Evolutionary conservation across 1,140 invertebrate species (phyloP), one percentile per base, ranked within the genome.

Genomic region (Danaus melanippus): DNA sequence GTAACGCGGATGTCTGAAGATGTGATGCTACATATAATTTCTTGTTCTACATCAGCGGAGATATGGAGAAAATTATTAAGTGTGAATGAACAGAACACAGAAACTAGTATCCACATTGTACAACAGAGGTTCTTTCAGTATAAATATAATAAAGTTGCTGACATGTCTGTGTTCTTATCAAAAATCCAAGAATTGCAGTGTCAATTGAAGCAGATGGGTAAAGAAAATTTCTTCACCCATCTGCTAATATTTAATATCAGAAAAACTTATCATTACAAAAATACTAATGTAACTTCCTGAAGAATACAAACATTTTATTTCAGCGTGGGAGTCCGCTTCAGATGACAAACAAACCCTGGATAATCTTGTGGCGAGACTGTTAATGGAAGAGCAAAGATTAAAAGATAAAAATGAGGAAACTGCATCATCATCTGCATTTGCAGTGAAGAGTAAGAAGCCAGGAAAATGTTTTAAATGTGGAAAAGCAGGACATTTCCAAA

Each of bases 81-180:
- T 21, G 59, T 84, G 0, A 79, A 82, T 46, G 82, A 84, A 44
- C 71, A 82, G 15, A 79, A 74, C 62, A 69, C 74, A 0, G 70
- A 81, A 50, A 67, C 66, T 32, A 67, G 52, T 39, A 48, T 65
- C 0, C 66, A 67, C 42, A 67, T 67, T 2, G 21, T 67, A 12
- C 59, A 67, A 39, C 62, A 67, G 17, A 40, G 66, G 8, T 67
- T 68, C 12, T 62, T 64, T 48, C 62, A 62, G 42, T 67, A 49
- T 12, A 67, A 67, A 17, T 67, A 50, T 44, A 5, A 15, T 3
- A 15, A 15, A 15, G 15, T 3, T 15, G 3, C 1, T 15, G 15
- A 15, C 15, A 15, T 15, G 15, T 15, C 15, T 15, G 15, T 15
- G 1, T 15, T 15, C 15, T 15, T 15, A 15, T 15, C 15, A 1